These are phyloP conservation scores for Nomada hirtipes DNA, from an alignment of 2,888 invertebrate species.

Conservation along the genomic window DNA sequence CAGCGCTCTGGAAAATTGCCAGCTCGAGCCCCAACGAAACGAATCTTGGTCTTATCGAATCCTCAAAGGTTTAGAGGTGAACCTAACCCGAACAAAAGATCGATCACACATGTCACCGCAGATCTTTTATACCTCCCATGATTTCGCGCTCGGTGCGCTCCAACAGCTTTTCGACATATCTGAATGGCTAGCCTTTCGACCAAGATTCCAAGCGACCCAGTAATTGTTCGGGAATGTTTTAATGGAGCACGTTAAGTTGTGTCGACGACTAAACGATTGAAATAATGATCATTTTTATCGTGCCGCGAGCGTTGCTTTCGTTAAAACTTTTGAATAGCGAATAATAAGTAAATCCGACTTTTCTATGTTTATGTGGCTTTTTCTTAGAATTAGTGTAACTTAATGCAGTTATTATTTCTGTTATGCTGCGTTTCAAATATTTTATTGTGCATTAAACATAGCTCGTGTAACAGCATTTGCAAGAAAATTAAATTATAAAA, in stretches of 20 bases:
- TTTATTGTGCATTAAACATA: neutral
- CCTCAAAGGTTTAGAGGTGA: conserved; percentile 49
- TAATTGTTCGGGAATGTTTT: conserved; percentile 17
- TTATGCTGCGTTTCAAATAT: neutral
- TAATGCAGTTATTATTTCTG: too few relatives aligned
- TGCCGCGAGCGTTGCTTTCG: neutral
- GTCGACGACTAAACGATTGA: neutral
- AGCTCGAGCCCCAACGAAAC: conserved; percentile 49
- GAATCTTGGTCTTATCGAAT: conserved; percentile 61
- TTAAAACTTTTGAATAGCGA: neutral
- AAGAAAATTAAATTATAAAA: conserved; percentile 10
- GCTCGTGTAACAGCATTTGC: neutral
- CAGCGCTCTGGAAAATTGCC: conserved; percentile 66
- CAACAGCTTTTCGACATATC: conserved; percentile 33
- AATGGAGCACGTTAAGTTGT: neutral
- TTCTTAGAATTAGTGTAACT: neutral
- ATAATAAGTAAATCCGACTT: neutral
- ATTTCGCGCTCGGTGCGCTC: conserved; percentile 33
- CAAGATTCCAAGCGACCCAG: neutral
- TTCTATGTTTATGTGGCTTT: too few relatives aligned
- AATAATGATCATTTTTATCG: neutral
- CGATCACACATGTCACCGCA: conserved; percentile 26
- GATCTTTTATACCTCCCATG: conserved; percentile 34
- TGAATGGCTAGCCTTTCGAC: neutral
- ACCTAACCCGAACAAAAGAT: conserved; percentile 44